Base-by-base conservation (phyloP, 1,140 invertebrate genomes). In the Ruditapes philippinarum region DNA sequence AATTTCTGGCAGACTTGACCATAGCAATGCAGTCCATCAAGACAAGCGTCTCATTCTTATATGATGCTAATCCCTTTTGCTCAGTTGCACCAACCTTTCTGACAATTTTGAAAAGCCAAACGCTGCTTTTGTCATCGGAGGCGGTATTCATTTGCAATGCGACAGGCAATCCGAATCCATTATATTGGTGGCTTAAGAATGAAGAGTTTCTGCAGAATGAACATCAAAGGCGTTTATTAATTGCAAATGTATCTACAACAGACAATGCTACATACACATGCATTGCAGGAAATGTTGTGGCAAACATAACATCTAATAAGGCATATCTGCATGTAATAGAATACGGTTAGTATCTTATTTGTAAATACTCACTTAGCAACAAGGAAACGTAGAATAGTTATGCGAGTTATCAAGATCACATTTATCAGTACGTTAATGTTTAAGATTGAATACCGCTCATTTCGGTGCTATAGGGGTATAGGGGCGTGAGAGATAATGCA, bases 281-380 rank as follows among this genome's bases (percentile, higher is more conserved):
- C 51, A 65, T 84, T 11, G 62, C 62, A 0, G 81, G 81, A 36
- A 84, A 84, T 42, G 31, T 84, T n/a, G 62, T 84, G 19, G 81
- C 81, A 45, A 84, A 84, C 31, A 38, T 68, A 14, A 70, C 81
- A 31, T 84, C 65, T 28, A n/a, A 70, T 19, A 36, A 38, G 4
- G 65, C 65, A 38, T 70, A 38, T 31, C 3, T 70, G 1, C 14
- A 1, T 31, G 38, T 70, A 1, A 36, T 70, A 11, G 14, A 1
- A 2, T 4, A 70, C 11, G 65, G 65, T 70, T 19, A 70, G 57
- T 22, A 22, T 73, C 11, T 12, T 33, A 7, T 33, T 73, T 11
- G 68, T n/a, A n/a, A n/a, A n/a, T n/a, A n/a, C n/a, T n/a, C n/a
- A n/a, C n/a, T n/a, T n/a, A n/a, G n/a, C n/a, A n/a, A n/a, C n/a